phyloP scores from a whole-genome alignment of 2,797 vertebrate species.

The Hoplostethus mediterraneus region DNA sequence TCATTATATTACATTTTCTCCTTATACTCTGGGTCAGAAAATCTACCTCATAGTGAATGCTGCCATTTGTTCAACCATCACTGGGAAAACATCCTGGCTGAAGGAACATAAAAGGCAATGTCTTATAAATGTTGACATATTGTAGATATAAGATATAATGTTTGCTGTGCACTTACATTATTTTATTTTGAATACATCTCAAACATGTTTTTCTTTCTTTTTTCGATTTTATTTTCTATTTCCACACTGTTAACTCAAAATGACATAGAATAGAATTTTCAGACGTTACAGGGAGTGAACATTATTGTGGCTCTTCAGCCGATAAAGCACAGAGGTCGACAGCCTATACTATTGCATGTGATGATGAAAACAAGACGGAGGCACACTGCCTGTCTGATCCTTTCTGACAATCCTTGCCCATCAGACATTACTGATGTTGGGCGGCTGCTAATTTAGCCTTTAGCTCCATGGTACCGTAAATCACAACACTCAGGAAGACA shows the following conservation, averaged over 20 bases:
- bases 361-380: conserved; percentile 67
- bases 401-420: conserved; percentile 75
- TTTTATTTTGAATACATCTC: background rate
- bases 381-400: conserved; percentile 68
- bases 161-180: too few species aligned
- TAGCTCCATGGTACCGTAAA: conserved; percentile 86
- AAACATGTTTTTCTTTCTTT: background rate
- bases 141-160: too few species aligned
- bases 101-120: background rate
- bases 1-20: conserved; percentile 10
- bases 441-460: conserved; percentile 88
- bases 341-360: conserved; percentile 35
- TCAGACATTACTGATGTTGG: conserved; percentile 78
- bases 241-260: background rate
- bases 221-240: conserved; percentile 1
- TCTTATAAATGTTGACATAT: background rate
- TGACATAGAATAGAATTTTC: conserved; percentile 10
- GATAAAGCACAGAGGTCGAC: conserved; percentile 45
- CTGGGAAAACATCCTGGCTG: background rate
- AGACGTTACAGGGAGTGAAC: conserved; percentile 13
- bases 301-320: conserved; percentile 58
- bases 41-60: conserved; percentile 2
- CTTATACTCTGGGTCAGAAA: conserved; percentile 1
- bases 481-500: conserved; percentile 89
- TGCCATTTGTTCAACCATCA: background rate